These are phyloP conservation scores for Tanypteryx hageni DNA, from an alignment of 2,888 invertebrate genomes.

Conservation along the genomic window DNA sequence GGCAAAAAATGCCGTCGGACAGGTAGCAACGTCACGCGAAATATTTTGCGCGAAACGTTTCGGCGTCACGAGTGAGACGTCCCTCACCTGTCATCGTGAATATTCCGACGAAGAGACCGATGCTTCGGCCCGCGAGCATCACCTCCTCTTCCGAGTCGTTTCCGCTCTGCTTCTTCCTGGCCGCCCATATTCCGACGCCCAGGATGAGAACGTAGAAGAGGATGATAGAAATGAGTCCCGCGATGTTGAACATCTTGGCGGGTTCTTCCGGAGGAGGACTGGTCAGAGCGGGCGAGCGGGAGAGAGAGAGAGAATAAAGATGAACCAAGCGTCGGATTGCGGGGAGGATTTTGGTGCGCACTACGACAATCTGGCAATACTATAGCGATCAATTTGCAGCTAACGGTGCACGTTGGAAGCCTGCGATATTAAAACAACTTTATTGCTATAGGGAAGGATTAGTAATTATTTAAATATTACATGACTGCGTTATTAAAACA, in stretches of 20 bases:
- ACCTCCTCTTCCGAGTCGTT: slow-evolving; percentile 97
- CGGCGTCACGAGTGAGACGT: not conserved
- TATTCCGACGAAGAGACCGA: slow-evolving; percentile 97
- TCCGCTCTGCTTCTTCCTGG: slow-evolving; percentile 91
- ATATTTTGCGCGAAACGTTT: no score
- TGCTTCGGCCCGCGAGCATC: slow-evolving; percentile 98
- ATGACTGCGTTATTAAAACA: no score
- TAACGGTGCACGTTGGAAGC: no score
- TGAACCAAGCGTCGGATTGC: not conserved
- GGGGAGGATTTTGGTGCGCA: not conserved
- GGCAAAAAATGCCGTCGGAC: no score
- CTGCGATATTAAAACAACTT: no score
- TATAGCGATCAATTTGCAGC: no score
- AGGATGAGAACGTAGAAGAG: slow-evolving; percentile 97
- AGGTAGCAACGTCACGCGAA: no score
- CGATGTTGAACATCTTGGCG: slow-evolving; percentile 90
- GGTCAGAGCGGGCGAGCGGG: not conserved
- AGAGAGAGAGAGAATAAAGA: not conserved
- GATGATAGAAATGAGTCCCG: slow-evolving; percentile 95
- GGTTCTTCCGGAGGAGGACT: slow-evolving; percentile 70
- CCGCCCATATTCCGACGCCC: slow-evolving; percentile 98
- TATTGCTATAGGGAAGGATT: no score
- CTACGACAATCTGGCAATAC: not conserved
- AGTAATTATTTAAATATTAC: no score
- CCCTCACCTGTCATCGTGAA: slow-evolving; percentile 97